Evolutionary conservation across 1,140 invertebrate species (phyloP).

Genomic region (Drosophila virilis): DNA sequence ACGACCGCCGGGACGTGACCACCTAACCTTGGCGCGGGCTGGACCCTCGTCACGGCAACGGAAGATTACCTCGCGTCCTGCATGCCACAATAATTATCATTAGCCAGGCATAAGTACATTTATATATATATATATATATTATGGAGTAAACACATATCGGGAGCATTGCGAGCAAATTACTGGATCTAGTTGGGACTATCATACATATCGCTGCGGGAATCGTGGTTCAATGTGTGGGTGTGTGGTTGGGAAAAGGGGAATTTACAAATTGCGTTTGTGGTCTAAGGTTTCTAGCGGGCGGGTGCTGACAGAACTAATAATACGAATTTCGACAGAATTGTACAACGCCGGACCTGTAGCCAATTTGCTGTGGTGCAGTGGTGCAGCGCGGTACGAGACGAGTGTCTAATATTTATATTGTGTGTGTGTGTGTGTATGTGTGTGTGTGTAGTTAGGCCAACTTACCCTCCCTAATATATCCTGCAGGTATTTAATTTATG

Average conservation of each 20-base stretch:
- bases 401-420: constrained; percentile 48
- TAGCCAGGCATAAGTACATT: not conserved
- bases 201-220: constrained; percentile 18
- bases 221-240: constrained; percentile 5
- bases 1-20: constrained; percentile 89
- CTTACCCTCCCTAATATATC: constrained; percentile 85
- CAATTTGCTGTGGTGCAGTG: constrained; percentile 50
- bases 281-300: constrained; percentile 27
- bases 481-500: constrained; percentile 66
- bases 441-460: constrained; percentile 74
- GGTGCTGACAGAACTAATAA: constrained; percentile 26
- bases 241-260: not conserved
- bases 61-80: constrained; percentile 95
- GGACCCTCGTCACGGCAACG: constrained; percentile 95
- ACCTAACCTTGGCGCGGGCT: constrained; percentile 89
- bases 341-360: constrained; percentile 50
- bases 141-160: constrained; percentile 1
- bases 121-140: not conserved
- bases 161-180: constrained; percentile 34
- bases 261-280: not conserved
- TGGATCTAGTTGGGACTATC: constrained; percentile 6
- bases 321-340: constrained; percentile 56
- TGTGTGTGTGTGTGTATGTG: constrained; percentile 49
- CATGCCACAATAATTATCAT: constrained; percentile 23
- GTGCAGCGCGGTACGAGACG: constrained; percentile 30